Conservation (phyloP, 2,888 invertebrate species). For the Amphipoea oculea region DNA sequence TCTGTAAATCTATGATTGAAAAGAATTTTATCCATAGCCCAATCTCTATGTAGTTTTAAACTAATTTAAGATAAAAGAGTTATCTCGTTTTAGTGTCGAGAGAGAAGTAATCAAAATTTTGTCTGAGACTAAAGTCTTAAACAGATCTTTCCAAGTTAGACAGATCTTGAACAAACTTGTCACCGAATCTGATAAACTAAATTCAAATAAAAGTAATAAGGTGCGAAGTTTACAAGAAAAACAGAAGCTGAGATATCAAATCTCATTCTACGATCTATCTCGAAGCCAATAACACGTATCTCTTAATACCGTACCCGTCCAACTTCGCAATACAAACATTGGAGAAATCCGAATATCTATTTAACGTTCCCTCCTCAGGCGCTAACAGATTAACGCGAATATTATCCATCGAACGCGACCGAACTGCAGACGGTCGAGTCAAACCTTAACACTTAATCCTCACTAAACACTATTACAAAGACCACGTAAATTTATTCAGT, state of each 20-base stretch:
- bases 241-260: slow-evolving; percentile 52
- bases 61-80: slow-evolving; percentile 33
- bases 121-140: slow-evolving; percentile 6
- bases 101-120: slow-evolving; percentile 36
- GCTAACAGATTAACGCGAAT: slow-evolving; percentile 85
- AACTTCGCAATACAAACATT: slow-evolving; percentile 76
- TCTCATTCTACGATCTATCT: slow-evolving; percentile 50
- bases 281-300: slow-evolving; percentile 63
- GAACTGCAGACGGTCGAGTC: slow-evolving; percentile 75
- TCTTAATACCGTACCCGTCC: slow-evolving; percentile 63
- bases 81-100: slow-evolving; percentile 14
- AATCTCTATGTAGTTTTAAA: slow-evolving; percentile 12
- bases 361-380: slow-evolving; percentile 84
- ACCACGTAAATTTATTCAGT: slow-evolving; percentile 85
- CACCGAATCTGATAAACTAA: slow-evolving; percentile 34
- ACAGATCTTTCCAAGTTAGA: slow-evolving; percentile 28
- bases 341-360: slow-evolving; percentile 79
- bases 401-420: slow-evolving; percentile 80
- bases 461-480: slow-evolving; percentile 85
- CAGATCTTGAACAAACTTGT: slow-evolving; percentile 42
- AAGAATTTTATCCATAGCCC: background rate
- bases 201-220: slow-evolving; percentile 46
- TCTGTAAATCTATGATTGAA: background rate
- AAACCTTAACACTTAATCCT: slow-evolving; percentile 82
- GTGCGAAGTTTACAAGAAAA: slow-evolving; percentile 53